Conservation (phyloP, 2,113 vertebrate species). For the Pelecanus crispus region DNA sequence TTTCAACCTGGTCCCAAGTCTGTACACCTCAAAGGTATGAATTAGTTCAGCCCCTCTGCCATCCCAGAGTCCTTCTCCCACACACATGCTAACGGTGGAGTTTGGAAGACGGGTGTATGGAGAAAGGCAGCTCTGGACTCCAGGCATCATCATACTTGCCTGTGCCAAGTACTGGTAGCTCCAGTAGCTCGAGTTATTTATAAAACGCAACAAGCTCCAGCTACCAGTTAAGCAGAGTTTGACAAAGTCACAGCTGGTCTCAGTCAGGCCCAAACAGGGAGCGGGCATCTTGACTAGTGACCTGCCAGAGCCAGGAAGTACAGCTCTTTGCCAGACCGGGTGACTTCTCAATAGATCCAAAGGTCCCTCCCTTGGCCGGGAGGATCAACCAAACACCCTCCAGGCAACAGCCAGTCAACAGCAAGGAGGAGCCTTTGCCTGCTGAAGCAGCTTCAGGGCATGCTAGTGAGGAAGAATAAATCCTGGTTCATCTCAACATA, state of each 20-base stretch:
- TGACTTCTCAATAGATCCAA: background rate
- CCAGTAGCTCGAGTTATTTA: background rate
- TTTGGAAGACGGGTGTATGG: background rate
- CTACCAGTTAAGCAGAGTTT: background rate
- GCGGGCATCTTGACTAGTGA: background rate
- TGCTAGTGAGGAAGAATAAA: background rate
- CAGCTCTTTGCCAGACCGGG: background rate
- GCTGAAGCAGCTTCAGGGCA: background rate
- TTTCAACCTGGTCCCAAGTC: background rate
- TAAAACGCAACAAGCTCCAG: background rate
- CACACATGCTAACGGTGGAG: rapidly evolving
- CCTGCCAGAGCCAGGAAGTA: background rate
- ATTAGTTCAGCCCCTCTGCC: background rate
- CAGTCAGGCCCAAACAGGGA: background rate
- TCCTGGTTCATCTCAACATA: constrained; percentile 39
- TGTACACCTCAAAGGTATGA: background rate
- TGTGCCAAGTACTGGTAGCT: background rate
- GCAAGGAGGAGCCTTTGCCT: background rate
- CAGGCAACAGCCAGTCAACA: background rate
- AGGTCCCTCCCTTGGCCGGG: background rate
- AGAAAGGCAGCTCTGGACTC: background rate
- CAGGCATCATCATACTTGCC: background rate
- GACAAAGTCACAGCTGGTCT: background rate
- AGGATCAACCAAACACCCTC: background rate
- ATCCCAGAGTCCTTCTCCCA: background rate